A percentile compares a stretch with the other conserved stretches of the same genome.
Conservation (phyloP, 1,140 invertebrate genomes). For the Calliopsis andreniformis region DNA sequence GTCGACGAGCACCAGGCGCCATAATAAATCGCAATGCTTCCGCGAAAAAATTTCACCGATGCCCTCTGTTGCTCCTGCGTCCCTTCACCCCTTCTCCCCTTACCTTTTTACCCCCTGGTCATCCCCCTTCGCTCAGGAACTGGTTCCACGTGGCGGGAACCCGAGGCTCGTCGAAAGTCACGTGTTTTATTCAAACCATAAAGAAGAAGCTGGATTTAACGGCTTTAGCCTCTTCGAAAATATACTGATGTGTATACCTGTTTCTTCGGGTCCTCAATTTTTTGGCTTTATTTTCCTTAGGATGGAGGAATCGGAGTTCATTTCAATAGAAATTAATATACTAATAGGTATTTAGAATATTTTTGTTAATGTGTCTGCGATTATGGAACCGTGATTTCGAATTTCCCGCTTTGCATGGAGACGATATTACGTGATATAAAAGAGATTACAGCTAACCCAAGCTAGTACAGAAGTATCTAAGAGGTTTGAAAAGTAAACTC, state of each 20-base stretch:
- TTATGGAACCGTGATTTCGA: constrained; percentile 23
- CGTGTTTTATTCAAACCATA: constrained; percentile 37
- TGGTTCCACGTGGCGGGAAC: constrained; percentile 18
- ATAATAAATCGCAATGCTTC: constrained; percentile 54
- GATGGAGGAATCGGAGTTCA: too few species aligned
- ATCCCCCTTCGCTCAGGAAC: constrained; percentile 7
- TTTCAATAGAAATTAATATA: too few species aligned
- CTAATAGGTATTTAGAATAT: too few species aligned
- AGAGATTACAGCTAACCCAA: constrained; percentile 10
- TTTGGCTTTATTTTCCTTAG: too few species aligned
- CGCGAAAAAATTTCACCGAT: constrained; percentile 37
- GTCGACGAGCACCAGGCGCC: constrained; percentile 31
- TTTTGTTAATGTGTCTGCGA: neutral
- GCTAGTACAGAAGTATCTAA: too few species aligned
- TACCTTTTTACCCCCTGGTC: constrained; percentile 17
- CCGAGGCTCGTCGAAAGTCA: constrained; percentile 8
- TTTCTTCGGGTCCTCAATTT: neutral
- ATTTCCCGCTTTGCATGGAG: neutral
- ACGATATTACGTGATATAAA: constrained; percentile 31
- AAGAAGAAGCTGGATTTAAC: constrained; percentile 28
- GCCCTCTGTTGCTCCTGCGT: too few species aligned
- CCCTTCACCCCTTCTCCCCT: too few species aligned
- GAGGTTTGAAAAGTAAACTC: too few species aligned
- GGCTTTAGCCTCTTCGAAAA: too few species aligned
- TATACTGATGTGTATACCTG: too few species aligned